Conservation (phyloP, 2,888 invertebrate genomes). For the Thysanoteuthis rhombus region DNA sequence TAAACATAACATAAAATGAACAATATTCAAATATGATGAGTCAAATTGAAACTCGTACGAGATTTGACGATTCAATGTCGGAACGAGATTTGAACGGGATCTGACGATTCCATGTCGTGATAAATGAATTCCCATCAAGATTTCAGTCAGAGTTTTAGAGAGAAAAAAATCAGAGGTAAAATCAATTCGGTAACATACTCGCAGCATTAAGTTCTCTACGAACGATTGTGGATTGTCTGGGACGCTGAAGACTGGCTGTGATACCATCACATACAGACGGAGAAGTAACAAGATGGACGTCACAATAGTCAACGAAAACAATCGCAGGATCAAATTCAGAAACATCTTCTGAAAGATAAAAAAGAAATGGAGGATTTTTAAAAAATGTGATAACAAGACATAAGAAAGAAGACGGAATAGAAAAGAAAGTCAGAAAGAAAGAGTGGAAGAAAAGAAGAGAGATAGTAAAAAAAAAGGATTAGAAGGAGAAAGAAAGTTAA, state of each 20-base stretch:
- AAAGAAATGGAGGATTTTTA: neutral
- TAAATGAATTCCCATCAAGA: neutral
- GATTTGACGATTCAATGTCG: neutral
- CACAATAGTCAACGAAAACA: neutral
- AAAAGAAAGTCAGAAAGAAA: no score
- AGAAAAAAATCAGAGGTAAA: no score
- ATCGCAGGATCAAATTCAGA: neutral
- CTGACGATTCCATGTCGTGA: neutral
- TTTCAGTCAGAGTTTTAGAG: neutral
- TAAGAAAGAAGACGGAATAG: neutral
- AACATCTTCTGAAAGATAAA: neutral
- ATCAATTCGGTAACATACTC: constrained; percentile 71
- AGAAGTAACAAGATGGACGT: neutral
- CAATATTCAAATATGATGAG: no score
- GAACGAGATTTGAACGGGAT: neutral
- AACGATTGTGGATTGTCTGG: constrained; percentile 94
- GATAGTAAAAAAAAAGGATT: no score
- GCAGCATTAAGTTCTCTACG: constrained; percentile 74
- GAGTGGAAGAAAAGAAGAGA: neutral
- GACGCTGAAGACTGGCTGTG: neutral
- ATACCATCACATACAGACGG: neutral
- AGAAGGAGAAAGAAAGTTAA: no score
- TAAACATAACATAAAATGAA: no score
- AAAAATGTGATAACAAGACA: neutral
- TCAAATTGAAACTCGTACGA: no score